Conservation (phyloP, 2,113 vertebrate species). For the Barbus barbus region DNA sequence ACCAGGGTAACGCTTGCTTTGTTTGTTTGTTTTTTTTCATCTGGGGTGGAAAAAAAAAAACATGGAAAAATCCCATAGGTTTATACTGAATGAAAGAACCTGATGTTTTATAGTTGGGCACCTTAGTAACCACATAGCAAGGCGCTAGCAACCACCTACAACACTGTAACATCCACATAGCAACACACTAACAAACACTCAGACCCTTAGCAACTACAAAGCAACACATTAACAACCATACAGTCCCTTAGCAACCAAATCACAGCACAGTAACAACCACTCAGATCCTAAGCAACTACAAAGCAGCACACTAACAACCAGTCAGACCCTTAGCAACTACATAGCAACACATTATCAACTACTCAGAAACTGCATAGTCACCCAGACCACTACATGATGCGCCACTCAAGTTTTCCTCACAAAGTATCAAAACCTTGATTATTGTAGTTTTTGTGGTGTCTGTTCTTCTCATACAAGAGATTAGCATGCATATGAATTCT, state of each 20-base stretch:
- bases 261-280: background rate
- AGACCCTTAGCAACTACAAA: background rate
- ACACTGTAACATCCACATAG: background rate
- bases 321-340: background rate
- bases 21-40: background rate
- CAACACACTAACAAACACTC: background rate
- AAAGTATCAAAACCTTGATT: too few relatives aligned
- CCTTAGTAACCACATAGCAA: background rate
- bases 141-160: background rate
- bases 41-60: background rate
- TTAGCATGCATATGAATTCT: too few relatives aligned
- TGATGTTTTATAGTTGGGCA: background rate
- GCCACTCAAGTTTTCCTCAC: background rate
- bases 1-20: slow-evolving; percentile 86
- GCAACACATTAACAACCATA: too few relatives aligned
- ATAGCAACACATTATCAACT: background rate
- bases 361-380: background rate
- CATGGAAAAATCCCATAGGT: background rate
- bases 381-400: background rate
- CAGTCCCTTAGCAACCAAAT: too few relatives aligned
- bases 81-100: background rate
- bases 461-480: too few relatives aligned
- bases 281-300: background rate
- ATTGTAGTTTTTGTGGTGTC: too few relatives aligned
- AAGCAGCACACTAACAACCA: background rate